Evolutionary conservation across 2,888 invertebrate species (phyloP).

Genomic region (Tanypteryx hageni): DNA sequence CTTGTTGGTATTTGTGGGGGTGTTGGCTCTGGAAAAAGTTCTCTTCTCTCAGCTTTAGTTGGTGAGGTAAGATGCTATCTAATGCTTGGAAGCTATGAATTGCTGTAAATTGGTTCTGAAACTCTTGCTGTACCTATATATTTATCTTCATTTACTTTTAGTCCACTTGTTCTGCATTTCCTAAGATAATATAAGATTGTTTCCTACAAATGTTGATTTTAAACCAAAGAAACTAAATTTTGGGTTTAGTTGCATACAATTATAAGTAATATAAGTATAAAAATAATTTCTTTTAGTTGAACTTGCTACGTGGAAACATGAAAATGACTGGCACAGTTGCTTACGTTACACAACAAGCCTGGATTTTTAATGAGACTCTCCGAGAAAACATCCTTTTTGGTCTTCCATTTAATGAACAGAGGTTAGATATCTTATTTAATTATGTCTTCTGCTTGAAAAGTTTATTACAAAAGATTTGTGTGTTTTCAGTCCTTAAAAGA

Average conservation of each 20-base stretch:
- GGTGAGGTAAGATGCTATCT: constrained; percentile 72
- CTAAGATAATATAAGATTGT: too few relatives aligned
- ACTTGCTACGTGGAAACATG: constrained; percentile 24
- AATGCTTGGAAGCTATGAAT: neutral
- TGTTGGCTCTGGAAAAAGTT: constrained; percentile 75
- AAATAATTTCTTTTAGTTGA: constrained; percentile 1
- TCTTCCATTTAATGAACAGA: constrained; percentile 71
- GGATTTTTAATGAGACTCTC: constrained; percentile 75
- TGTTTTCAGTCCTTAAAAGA: too few relatives aligned
- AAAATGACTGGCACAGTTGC: constrained; percentile 72
- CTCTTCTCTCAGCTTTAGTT: constrained; percentile 73
- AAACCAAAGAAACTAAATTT: neutral
- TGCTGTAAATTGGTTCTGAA: neutral
- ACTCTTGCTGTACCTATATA: neutral
- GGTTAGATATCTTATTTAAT: constrained; percentile 42
- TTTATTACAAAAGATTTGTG: too few relatives aligned
- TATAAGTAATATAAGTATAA: neutral
- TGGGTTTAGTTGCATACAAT: neutral
- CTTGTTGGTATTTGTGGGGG: constrained; percentile 74
- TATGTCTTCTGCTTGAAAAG: too few relatives aligned
- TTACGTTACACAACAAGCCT: constrained; percentile 74
- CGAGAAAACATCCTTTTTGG: constrained; percentile 75
- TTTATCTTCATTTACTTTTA: neutral
- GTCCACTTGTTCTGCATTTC: too few relatives aligned
- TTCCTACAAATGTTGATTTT: too few relatives aligned